These are phyloP conservation scores for Mercenaria mercenaria DNA, from an alignment of 1,140 invertebrate genomes.

Conservation along the genomic window DNA sequence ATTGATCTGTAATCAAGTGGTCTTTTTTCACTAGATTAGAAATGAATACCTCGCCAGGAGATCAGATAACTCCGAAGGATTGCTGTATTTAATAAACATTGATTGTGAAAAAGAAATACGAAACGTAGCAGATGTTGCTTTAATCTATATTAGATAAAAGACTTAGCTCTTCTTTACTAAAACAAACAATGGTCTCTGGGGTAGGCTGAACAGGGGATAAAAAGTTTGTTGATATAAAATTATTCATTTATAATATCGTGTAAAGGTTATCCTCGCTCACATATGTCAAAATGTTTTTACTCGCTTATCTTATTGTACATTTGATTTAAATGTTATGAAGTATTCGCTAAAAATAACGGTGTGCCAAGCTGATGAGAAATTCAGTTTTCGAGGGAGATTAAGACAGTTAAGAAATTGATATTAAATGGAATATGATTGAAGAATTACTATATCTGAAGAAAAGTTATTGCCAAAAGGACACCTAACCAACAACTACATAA, in stretches of 20 bases:
- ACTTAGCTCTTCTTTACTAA: background rate
- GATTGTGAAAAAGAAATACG: background rate
- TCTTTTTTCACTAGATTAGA: background rate
- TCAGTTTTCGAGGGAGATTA: background rate
- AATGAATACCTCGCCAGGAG: background rate
- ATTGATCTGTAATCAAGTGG: background rate
- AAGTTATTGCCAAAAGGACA: background rate
- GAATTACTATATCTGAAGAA: background rate
- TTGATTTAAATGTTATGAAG: background rate
- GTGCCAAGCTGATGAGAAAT: background rate
- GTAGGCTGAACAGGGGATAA: background rate
- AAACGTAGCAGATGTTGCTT: slow-evolving; percentile 1
- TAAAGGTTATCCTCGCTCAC: background rate
- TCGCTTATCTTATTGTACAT: background rate
- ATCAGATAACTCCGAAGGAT: background rate
- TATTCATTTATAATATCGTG: background rate
- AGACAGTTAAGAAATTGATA: background rate
- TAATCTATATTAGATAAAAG: background rate
- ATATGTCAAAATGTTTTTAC: background rate
- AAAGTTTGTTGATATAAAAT: background rate
- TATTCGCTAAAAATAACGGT: background rate
- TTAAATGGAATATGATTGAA: background rate
- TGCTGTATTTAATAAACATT: background rate
- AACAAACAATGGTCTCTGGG: slow-evolving; percentile 4
- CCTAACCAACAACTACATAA: background rate